Percentiles rank a stretch among this genome's conserved stretches.
Conservation (phyloP, 2,113 vertebrate species). For the Engraulis encrasicolus region DNA sequence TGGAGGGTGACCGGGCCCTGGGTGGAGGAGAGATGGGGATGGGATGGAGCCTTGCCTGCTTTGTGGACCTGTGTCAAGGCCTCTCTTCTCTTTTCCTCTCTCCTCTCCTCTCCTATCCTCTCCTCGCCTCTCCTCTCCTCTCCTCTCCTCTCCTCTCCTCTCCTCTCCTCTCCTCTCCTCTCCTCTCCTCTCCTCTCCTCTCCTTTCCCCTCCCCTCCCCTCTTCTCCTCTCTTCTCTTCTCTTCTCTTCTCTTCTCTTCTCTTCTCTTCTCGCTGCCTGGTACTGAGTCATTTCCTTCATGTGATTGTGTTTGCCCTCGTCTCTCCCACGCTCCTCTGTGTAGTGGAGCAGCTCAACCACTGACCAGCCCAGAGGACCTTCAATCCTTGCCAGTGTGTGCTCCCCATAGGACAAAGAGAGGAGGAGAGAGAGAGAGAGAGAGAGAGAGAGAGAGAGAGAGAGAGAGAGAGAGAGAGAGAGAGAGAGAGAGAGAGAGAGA, state of each 20-base stretch:
- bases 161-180: no score
- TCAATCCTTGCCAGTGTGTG: background rate
- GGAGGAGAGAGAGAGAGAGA: no score
- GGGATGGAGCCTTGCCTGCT: background rate
- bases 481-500: background rate
- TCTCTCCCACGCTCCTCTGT: slow-evolving; percentile 21
- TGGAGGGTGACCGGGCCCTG: background rate
- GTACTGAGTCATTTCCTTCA: slow-evolving; percentile 29
- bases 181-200: background rate
- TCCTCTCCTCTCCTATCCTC: background rate
- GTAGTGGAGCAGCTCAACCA: background rate
- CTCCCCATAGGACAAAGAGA: no score
- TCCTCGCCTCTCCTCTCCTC: no score
- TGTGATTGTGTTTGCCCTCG: slow-evolving; percentile 17
- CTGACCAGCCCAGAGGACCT: background rate
- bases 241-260: no score
- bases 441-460: background rate
- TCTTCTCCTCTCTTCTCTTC: no score
- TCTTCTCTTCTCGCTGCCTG: background rate
- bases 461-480: background rate
- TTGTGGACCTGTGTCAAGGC: slow-evolving; percentile 9
- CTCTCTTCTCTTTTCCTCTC: no score
- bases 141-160: background rate
- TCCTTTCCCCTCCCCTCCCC: background rate
- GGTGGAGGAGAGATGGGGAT: background rate